Percentiles rank a stretch among this genome's conserved stretches.
phyloP scores from a whole-genome alignment of 2,888 invertebrate genomes.

The Chloromyia formosa region DNA sequence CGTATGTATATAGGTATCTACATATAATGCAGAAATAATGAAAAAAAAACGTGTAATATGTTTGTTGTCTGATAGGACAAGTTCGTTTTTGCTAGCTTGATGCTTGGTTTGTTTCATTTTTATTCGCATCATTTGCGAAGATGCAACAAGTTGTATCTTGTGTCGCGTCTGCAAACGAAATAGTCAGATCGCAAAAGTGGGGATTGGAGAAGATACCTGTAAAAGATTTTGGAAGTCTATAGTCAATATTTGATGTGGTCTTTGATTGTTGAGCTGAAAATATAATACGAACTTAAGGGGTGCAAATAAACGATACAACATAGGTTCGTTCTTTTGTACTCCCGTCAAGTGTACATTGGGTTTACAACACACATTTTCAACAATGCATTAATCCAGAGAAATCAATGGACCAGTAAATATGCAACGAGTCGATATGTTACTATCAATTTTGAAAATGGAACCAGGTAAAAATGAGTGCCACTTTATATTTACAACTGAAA shows the following conservation, averaged over 20 bases:
- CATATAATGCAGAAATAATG: neutral
- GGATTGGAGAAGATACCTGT: neutral
- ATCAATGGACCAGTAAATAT: too few relatives aligned
- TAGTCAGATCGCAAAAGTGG: neutral
- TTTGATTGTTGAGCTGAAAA: too few relatives aligned
- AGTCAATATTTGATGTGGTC: neutral
- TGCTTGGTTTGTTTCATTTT: neutral
- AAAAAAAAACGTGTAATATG: slow-evolving; percentile 29
- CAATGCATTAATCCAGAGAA: too few relatives aligned
- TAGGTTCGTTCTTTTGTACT: too few relatives aligned
- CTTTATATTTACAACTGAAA: too few relatives aligned
- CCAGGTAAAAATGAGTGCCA: too few relatives aligned
- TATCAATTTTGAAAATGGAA: too few relatives aligned
- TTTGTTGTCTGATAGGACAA: slow-evolving; percentile 13
- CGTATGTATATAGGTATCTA: neutral
- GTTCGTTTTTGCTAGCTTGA: neutral
- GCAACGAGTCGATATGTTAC: too few relatives aligned
- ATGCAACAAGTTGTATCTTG: neutral
- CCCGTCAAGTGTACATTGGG: too few relatives aligned
- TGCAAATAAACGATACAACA: too few relatives aligned
- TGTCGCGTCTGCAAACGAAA: neutral
- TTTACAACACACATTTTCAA: too few relatives aligned
- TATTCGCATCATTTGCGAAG: neutral
- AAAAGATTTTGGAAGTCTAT: neutral
- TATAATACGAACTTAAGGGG: too few relatives aligned